Evolutionary conservation across 2,888 invertebrate genomes (phyloP).

Genomic region (Cheiracanthium punctorium): DNA sequence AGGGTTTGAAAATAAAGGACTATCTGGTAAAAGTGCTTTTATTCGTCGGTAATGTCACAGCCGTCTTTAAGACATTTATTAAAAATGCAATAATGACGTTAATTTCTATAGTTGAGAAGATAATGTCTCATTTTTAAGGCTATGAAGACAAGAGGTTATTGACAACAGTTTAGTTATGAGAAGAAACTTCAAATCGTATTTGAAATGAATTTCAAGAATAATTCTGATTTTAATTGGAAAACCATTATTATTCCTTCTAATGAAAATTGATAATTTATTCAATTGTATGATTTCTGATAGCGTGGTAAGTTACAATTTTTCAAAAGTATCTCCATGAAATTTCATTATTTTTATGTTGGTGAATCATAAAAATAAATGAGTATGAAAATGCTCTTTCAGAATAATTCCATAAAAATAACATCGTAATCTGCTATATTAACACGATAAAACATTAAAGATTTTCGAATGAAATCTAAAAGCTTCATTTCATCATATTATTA

Average conservation of each 20-base stretch:
- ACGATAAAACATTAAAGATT: too few relatives aligned
- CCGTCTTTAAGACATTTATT: not conserved
- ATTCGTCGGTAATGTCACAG: not conserved
- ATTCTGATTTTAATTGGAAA: not conserved
- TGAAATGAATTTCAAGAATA: not conserved
- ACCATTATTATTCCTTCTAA: not conserved
- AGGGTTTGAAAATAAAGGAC: not conserved
- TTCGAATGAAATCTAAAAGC: too few relatives aligned
- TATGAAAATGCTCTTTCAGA: too few relatives aligned
- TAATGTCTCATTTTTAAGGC: not conserved
- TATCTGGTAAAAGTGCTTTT: not conserved
- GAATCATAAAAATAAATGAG: too few relatives aligned
- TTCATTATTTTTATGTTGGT: too few relatives aligned
- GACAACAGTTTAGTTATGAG: not conserved
- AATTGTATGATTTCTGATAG: too few relatives aligned
- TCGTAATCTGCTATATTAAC: too few relatives aligned
- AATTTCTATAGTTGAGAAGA: not conserved
- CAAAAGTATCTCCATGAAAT: too few relatives aligned
- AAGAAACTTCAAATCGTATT: not conserved
- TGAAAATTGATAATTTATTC: too few relatives aligned
- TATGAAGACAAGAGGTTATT: not conserved
- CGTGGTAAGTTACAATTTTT: too few relatives aligned
- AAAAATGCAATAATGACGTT: not conserved
- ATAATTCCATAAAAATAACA: too few relatives aligned
- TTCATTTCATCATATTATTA: too few relatives aligned